These are phyloP conservation scores for Sphenodon punctatus DNA, from an alignment of 2,797 vertebrate species.

Conservation along the genomic window DNA sequence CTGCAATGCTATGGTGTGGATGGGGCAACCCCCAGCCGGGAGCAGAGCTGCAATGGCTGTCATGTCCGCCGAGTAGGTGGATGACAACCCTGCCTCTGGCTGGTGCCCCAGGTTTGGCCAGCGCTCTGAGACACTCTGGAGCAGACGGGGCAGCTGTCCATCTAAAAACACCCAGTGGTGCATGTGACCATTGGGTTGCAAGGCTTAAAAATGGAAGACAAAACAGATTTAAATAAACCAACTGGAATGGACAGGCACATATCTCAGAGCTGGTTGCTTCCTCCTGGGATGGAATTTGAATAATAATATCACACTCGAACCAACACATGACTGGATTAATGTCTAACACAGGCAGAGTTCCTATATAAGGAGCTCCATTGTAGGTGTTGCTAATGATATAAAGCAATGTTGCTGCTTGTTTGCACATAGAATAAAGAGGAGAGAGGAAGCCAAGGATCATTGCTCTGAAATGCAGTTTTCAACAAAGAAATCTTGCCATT, in stretches of 20 bases:
- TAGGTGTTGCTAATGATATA: constrained; percentile 14
- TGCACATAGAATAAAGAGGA: constrained; percentile 21
- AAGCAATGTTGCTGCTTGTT: constrained; percentile 19
- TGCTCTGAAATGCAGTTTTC: constrained; percentile 59
- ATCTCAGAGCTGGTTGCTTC: constrained; percentile 47
- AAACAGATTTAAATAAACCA: constrained; percentile 55
- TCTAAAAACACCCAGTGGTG: too few relatives aligned
- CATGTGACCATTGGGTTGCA: constrained; percentile 65
- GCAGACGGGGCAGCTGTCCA: too few relatives aligned
- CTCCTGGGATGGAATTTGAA: constrained; percentile 57
- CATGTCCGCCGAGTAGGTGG: constrained; percentile 67
- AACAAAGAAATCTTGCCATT: constrained; percentile 73
- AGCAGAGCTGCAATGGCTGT: constrained; percentile 67
- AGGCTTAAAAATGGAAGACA: constrained; percentile 68
- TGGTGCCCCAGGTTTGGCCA: too few relatives aligned
- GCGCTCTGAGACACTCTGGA: too few relatives aligned
- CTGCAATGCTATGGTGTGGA: too few relatives aligned
- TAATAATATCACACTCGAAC: constrained; percentile 54
- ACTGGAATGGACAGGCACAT: constrained; percentile 56
- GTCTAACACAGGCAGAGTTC: constrained; percentile 47
- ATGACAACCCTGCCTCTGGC: too few relatives aligned
- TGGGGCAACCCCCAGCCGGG: too few relatives aligned
- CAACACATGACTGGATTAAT: constrained; percentile 22
- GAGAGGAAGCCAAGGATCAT: constrained; percentile 35
- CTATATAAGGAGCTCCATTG: neutral